Conservation (phyloP, 2,113 vertebrate genomes). For the Alouatta palliata region DNA sequence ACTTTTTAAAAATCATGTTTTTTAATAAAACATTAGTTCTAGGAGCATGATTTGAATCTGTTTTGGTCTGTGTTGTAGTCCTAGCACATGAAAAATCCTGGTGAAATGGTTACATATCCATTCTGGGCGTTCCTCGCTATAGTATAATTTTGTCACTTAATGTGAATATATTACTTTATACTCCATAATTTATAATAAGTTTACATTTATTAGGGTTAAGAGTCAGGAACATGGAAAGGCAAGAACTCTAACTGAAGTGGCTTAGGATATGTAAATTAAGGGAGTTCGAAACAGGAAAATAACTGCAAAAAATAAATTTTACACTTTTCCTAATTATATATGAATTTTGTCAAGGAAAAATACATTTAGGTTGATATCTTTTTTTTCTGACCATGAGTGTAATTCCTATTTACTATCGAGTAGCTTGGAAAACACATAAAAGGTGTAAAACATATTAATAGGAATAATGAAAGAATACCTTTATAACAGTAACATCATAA, state of each 20-base stretch:
- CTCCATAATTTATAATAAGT: not conserved
- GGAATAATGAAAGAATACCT: not conserved
- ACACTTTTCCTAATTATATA: not conserved
- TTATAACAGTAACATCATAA: not conserved
- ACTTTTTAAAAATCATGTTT: not conserved
- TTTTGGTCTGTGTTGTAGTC: not conserved
- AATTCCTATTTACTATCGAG: no score
- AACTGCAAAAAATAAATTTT: not conserved
- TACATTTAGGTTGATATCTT: not conserved
- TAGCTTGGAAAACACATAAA: no score
- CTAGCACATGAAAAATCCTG: not conserved
- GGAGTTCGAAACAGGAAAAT: not conserved
- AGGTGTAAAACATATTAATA: not conserved
- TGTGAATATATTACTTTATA: not conserved
- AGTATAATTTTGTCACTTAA: not conserved
- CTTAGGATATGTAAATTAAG: no score
- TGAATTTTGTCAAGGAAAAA: no score
- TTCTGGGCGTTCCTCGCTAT: not conserved
- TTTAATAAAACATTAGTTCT: not conserved
- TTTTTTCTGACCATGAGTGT: not conserved
- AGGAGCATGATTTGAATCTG: not conserved
- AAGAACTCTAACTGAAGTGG: not conserved
- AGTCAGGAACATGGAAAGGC: not conserved
- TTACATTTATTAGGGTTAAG: not conserved
- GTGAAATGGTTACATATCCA: no score